Base-by-base conservation (phyloP, 2,113 vertebrate species). In the Passer domesticus region DNA sequence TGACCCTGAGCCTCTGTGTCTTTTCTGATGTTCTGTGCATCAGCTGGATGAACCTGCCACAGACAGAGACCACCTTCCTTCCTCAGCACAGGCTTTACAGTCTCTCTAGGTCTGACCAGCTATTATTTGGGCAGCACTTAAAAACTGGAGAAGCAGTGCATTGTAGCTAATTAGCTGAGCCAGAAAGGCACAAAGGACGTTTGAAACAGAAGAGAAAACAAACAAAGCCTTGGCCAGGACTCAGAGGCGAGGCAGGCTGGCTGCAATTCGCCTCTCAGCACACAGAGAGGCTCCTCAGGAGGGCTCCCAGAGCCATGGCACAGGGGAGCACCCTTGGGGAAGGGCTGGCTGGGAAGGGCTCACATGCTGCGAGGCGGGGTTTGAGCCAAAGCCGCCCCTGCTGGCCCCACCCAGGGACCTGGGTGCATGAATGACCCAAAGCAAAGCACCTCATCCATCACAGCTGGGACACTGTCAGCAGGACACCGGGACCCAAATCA, bases 121-220 rank as follows among this genome's bases (percentile, higher is more conserved):
- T 46, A 9, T 69, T 82, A 76, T 30, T 50, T 35, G 73, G 49
- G 66, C 28, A 84, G 69, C 31, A 53, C 60, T 78, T 53, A 44
- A 41, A 77, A 88, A 77, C 23, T 35, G 55, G 35, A 93, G 88
- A 67, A 64, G 80, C 41, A 53, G 52, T 75, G 80, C 44, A n/a
- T 78, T 69, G 69, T 15, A 72, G 60, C 69, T 91, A 75, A 87
- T 82, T 88, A 84, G 66, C 31, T 15, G 46, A 81, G 73, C 49
- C 73, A 55, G 44, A 78, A 64, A 84, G 60, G 83, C 69, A 94
- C 39, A 82, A 68, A 88, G 85, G 89, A 79, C 2, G 17, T 69
- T 95, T 82, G 53, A 90, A 95, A 96, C 24, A 68, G 77, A 95
- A 77, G 85, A 88, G 85, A 78, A 94, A 92, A 89, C 83, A 94